Conservation (phyloP, 1,140 invertebrate genomes). For the Lysiphlebus fabarum region DNA sequence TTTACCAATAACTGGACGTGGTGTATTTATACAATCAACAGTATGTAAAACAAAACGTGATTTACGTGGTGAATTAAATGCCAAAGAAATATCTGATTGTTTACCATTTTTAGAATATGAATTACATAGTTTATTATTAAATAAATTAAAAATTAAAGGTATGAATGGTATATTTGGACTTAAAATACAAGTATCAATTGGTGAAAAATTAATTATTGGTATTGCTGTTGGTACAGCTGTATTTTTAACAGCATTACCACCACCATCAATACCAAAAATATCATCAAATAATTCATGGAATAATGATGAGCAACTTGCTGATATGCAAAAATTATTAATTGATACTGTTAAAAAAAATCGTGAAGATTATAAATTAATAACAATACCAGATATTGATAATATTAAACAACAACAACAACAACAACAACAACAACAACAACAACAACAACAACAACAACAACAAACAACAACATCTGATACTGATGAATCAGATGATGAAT, state of each 20-base stretch:
- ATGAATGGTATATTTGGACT: conserved; percentile 92
- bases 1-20: conserved; percentile 68
- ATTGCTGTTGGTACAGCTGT: conserved; percentile 86
- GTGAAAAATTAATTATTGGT: conserved; percentile 82
- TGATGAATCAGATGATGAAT: conserved; percentile 71
- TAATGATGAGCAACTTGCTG: conserved; percentile 62
- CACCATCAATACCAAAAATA: conserved; percentile 65
- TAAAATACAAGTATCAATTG: conserved; percentile 79
- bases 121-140: conserved; percentile 84
- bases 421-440: conserved; percentile 45
- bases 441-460: conserved; percentile 45
- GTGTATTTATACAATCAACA: conserved; percentile 74
- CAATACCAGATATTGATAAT: conserved; percentile 37
- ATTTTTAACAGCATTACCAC: conserved; percentile 72
- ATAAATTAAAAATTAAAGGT: conserved; percentile 87
- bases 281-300: conserved; percentile 64
- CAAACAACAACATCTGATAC: conserved; percentile 56
- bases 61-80: conserved; percentile 79
- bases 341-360: conserved; percentile 68
- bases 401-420: conserved; percentile 11
- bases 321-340: conserved; percentile 64
- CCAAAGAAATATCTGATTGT: conserved; percentile 89
- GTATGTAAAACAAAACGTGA: conserved; percentile 79
- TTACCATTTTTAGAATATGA: conserved; percentile 96
- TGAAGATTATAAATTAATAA: conserved; percentile 67